These are phyloP conservation scores for Drosophila ananassae DNA, from an alignment of 1,140 invertebrate genomes.

Conservation along the genomic window DNA sequence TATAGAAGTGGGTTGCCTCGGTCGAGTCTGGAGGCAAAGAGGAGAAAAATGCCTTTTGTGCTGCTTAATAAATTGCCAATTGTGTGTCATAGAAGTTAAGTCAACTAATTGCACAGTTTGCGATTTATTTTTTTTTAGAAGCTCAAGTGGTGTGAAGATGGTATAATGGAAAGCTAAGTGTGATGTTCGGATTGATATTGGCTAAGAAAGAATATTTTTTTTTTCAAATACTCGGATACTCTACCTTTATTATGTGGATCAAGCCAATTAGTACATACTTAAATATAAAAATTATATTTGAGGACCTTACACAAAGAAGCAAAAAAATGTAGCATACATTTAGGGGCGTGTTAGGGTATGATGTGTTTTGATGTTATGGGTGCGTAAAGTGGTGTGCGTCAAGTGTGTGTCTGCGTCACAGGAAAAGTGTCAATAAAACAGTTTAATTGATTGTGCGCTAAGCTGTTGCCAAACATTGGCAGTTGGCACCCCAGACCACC, in stretches of 20 bases:
- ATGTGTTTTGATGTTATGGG: not conserved
- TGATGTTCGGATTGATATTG: not conserved
- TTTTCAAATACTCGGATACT: not conserved
- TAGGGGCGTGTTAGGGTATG: slow-evolving; percentile 1
- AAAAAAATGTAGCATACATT: slow-evolving; percentile 1
- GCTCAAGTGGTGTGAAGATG: slow-evolving; percentile 1
- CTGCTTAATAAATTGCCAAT: slow-evolving; percentile 73
- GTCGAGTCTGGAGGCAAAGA: not conserved
- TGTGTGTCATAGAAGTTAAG: slow-evolving; percentile 73
- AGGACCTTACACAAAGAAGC: no score
- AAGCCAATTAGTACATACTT: no score
- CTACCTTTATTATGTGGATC: not conserved
- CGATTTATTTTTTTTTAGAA: slow-evolving; percentile 20
- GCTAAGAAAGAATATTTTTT: no score
- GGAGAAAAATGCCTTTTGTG: slow-evolving; percentile 47
- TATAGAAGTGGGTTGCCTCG: slow-evolving; percentile 26
- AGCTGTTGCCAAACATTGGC: slow-evolving; percentile 72
- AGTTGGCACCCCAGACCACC: not conserved
- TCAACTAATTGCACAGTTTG: slow-evolving; percentile 76
- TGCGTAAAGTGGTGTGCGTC: slow-evolving; percentile 24
- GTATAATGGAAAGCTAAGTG: not conserved
- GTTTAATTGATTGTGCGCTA: slow-evolving; percentile 80
- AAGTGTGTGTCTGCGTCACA: slow-evolving; percentile 37
- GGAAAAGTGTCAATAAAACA: slow-evolving; percentile 74
- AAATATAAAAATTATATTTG: no score